Base-by-base conservation (phyloP, 2,797 vertebrate genomes). In the Scolopax rusticola region DNA sequence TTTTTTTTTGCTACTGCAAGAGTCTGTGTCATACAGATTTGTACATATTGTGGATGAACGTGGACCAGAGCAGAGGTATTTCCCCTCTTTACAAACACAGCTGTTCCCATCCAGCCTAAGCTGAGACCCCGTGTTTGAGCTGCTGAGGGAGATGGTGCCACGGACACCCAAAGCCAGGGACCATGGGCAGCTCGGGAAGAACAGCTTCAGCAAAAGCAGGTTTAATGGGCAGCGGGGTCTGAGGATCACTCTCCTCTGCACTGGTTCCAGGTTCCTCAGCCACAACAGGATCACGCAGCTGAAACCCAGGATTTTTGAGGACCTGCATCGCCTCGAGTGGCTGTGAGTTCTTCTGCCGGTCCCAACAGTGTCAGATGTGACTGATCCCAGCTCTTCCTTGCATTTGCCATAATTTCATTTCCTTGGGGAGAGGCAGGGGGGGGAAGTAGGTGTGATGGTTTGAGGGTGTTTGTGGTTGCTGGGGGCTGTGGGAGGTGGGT, bases 291-390 rank as follows among this genome's bases (percentile, higher is more conserved):
- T 98, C 57, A n/a, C 50, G 1, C 89, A 82, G 43, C 96, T 98
- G 84, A 84, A 97, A 90, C 93, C 97, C 9, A 36, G 78, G 12
- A 53, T 97, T 24, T 98, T 98, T 87, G 81, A 94, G 67, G 97
- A 97, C 69, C 95, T 98, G 71, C 78, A 33, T 32, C 92, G n/a
- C 47, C 96, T 98, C 7, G 95, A 97, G 91, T 98, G 97, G 97
- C 93, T 98, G 97, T 98, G 87, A 98, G 97, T 97, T 45, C 64
- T 47, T 32, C 32, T 6, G 7, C 51, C 1, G 0, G 6, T 6
- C 23, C 40, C 17, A 20, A 20, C 36, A 27, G 30, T 30, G 18
- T 12, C 16, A 8, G 53, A 23, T 13, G 14, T 5, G 53, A 7
- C 60, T 8, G 16, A 50, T 33, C 53, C 60, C 2, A 1, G 10